phyloP scores from a whole-genome alignment of 2,888 invertebrate genomes.

The Coenonympha glycerion region DNA sequence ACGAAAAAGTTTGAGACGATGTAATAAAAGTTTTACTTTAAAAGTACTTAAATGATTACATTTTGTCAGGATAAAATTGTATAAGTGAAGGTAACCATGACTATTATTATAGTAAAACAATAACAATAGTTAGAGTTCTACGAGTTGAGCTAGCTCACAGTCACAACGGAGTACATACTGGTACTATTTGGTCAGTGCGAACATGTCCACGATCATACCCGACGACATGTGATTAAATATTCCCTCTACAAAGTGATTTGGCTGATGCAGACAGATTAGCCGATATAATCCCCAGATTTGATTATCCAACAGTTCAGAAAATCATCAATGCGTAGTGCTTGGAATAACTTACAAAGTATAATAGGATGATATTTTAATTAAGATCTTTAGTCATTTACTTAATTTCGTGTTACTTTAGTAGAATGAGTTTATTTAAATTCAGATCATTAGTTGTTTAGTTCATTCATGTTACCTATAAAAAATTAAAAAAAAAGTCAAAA shows the following conservation, averaged over 20 bases:
- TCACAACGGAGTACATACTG: neutral
- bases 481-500: no score
- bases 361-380: slow-evolving; percentile 2
- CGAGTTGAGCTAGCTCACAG: no score
- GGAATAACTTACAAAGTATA: neutral
- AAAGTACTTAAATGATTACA: no score
- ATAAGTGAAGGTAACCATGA: no score
- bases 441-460: no score
- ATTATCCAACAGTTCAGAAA: slow-evolving; percentile 20
- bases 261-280: slow-evolving; percentile 17
- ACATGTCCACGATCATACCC: slow-evolving; percentile 5
- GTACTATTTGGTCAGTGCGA: neutral
- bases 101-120: no score
- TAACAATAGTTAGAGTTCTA: neutral
- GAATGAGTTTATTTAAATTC: slow-evolving; percentile 1
- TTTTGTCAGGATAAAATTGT: no score
- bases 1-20: no score
- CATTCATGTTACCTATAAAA: no score
- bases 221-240: slow-evolving; percentile 22
- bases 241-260: slow-evolving; percentile 25
- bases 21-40: no score
- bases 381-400: no score
- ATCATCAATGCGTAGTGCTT: slow-evolving; percentile 14
- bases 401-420: no score
- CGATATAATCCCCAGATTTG: slow-evolving; percentile 20